phyloP scores from a whole-genome alignment of 1,140 invertebrate genomes.

The Micrasema longulum region DNA sequence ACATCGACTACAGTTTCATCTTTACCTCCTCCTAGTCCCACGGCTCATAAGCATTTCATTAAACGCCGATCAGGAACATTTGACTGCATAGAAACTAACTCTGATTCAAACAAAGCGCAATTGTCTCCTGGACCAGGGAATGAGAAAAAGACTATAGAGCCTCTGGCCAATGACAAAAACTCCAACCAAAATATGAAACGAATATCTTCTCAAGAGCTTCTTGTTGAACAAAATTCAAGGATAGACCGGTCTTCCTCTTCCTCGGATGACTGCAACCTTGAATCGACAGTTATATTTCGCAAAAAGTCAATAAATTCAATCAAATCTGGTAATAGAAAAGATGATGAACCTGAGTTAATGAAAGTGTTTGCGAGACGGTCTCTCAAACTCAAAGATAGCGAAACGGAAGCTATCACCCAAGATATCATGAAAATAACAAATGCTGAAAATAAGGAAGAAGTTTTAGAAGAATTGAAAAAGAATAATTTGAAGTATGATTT shows the following conservation, averaged over 20 bases:
- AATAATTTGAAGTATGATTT: conserved; percentile 62
- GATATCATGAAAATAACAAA: conserved; percentile 61
- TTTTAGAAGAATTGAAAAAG: conserved; percentile 39
- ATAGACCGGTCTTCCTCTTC: conserved; percentile 52
- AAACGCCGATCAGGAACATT: conserved; percentile 47
- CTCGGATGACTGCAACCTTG: conserved; percentile 57
- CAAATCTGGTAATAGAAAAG: conserved; percentile 63
- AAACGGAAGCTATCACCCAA: conserved; percentile 70
- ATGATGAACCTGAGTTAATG: conserved; percentile 81
- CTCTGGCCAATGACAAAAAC: conserved; percentile 23
- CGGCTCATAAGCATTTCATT: conserved; percentile 49
- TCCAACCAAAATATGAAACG: conserved; percentile 43
- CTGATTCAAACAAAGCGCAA: conserved; percentile 40
- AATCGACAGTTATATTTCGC: conserved; percentile 66
- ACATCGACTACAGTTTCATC: conserved; percentile 36
- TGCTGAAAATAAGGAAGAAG: conserved; percentile 45
- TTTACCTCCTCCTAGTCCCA: conserved; percentile 49
- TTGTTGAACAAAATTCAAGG: conserved; percentile 46
- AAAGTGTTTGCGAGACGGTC: conserved; percentile 84
- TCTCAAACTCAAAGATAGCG: conserved; percentile 78
- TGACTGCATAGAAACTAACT: conserved; percentile 45
- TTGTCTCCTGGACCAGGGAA: neutral
- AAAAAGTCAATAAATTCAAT: conserved; percentile 61
- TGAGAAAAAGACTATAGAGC: conserved; percentile 31
- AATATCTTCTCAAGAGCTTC: conserved; percentile 50